phyloP scores from a whole-genome alignment of 2,113 vertebrate genomes.

The Patagioenas fasciata region DNA sequence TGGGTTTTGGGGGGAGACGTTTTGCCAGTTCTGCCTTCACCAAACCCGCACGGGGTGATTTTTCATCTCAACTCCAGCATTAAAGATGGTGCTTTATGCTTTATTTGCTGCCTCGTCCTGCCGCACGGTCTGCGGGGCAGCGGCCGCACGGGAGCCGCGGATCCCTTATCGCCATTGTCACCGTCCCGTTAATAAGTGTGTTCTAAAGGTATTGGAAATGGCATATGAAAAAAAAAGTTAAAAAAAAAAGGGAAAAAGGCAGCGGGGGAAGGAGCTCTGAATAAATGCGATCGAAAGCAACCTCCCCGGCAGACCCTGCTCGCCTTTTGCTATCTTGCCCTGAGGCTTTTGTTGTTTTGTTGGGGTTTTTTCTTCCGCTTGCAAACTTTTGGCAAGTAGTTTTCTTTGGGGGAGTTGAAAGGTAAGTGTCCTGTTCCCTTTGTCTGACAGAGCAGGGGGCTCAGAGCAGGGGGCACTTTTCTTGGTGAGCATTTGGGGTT shows the following conservation, averaged over 20 bases:
- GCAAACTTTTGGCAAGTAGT: not conserved
- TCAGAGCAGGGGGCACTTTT: not conserved
- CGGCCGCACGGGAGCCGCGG: not conserved
- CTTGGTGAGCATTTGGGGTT: not conserved
- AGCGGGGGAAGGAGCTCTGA: not conserved
- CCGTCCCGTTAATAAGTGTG: accelerated
- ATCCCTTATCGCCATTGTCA: not conserved
- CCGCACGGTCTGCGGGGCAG: not conserved
- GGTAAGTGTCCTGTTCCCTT: not conserved
- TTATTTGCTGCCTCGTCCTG: not conserved
- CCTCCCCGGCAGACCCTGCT: not conserved
- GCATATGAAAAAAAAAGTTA: not conserved
- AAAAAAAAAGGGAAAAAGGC: not conserved
- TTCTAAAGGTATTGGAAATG: not conserved
- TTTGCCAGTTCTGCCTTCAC: not conserved
- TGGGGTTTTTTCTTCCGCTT: not conserved
- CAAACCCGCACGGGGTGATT: accelerated
- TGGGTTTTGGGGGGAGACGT: not conserved
- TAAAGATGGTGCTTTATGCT: not conserved
- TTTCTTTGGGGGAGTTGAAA: not conserved
- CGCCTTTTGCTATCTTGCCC: not conserved
- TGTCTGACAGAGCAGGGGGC: not conserved
- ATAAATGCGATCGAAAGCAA: not conserved
- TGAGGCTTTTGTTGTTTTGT: not conserved
- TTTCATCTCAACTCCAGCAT: not conserved